Conservation (phyloP, 2,113 vertebrate species). For the Nycticorax nycticorax region DNA sequence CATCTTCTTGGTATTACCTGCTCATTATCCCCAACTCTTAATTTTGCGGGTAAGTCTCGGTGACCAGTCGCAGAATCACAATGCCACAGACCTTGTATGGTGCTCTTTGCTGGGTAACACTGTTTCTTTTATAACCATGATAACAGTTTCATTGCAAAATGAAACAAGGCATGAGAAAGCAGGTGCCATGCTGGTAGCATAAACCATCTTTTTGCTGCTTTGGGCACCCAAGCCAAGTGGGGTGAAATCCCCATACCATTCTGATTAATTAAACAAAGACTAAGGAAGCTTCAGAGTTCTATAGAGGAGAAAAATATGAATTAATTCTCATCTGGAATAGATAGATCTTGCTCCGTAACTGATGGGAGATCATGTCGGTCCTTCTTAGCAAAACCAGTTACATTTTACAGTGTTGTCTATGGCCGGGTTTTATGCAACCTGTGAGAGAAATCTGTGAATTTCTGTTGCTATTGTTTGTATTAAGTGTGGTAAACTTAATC, state of each 20-base stretch:
- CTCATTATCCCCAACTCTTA: neutral
- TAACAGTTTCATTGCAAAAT: neutral
- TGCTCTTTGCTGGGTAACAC: neutral
- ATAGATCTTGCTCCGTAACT: neutral
- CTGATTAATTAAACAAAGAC: neutral
- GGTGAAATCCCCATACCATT: neutral
- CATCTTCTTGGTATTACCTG: neutral
- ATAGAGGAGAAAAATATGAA: neutral
- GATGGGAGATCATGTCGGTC: rapidly evolving
- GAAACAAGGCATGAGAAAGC: neutral
- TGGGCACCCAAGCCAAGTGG: neutral
- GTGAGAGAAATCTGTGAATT: neutral
- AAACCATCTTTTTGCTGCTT: neutral
- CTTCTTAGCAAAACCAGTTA: neutral
- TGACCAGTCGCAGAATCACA: neutral
- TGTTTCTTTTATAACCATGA: neutral
- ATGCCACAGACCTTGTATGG: neutral
- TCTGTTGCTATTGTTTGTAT: neutral
- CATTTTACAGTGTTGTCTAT: rapidly evolving
- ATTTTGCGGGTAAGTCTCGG: neutral
- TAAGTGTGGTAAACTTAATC: neutral
- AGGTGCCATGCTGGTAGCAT: neutral
- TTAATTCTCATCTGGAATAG: neutral
- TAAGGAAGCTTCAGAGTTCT: neutral
- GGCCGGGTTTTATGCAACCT: neutral